Evolutionary conservation across 2,888 invertebrate genomes (phyloP), one percentile per base, ranked within the genome.

Genomic region (Abscondita cerata): DNA sequence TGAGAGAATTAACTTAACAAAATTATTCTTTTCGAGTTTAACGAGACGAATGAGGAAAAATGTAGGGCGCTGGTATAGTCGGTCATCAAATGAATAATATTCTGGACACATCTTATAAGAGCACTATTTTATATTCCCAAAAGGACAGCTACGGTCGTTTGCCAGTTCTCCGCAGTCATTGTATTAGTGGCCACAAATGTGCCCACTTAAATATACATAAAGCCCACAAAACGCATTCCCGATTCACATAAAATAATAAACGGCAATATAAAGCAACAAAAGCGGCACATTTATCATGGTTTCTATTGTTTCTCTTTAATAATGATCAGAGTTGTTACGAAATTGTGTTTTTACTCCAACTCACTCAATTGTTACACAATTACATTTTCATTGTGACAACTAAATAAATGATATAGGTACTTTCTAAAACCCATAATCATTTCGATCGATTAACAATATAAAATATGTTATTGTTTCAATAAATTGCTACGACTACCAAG

Each of bases 161-260:
- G 64, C 56, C 61, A 65, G 65, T 66, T 66, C 63, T 57, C 68
- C 66, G 68, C 68, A 68, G 66, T 68, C 68, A 68, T 66, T 68
- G 68, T 68, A 66, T 68, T 68, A 66, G 55, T 64, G 67, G 66
- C 64, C 68, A 65, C 70, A 68, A 68, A 70, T 68, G 70, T 68
- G 67, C 65, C 67, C 68, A 68, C 67, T 70, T 70, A 66, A 70
- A 70, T 70, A 68, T 70, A 68, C 62, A 70, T 68, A 66, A 68
- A 70, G 56, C 58, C 61, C 53, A 56, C 61, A 58, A 62, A 65
- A 62, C 64, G 66, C 63, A 67, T 66, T 67, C 63, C 64, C 53
- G 65, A 65, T 66, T 62, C 60, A 52, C 62, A 53, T 62, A 61
- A 65, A 65, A 61, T 58, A 62, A 57, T 52, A 59, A 55, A 48